These are phyloP conservation scores for Mus minutoides DNA, from an alignment of 2,797 vertebrate species.

Conservation along the genomic window DNA sequence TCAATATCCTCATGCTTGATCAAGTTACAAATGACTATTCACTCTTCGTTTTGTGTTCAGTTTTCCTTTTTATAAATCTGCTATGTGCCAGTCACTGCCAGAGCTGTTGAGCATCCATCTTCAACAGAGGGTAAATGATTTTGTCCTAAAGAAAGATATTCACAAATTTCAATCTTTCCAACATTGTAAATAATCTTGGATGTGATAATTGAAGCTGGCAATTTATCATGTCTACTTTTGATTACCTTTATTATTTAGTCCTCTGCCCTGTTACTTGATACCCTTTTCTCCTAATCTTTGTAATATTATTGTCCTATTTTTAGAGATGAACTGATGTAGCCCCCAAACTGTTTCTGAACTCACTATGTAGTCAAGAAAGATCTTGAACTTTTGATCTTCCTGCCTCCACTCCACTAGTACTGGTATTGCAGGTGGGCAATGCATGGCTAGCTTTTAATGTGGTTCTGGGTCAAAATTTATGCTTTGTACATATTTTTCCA, in stretches of 20 bases:
- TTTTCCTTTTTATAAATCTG: background rate
- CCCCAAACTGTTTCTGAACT: background rate
- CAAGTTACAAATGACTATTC: background rate
- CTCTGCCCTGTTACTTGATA: background rate
- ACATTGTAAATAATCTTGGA: background rate
- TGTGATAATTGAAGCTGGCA: background rate
- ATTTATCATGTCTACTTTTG: background rate
- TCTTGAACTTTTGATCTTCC: background rate
- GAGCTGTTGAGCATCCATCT: background rate
- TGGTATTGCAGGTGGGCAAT: background rate
- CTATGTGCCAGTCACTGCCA: background rate
- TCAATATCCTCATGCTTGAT: background rate
- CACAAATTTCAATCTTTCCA: background rate
- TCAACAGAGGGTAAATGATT: background rate
- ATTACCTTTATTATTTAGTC: background rate
- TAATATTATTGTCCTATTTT: background rate
- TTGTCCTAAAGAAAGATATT: background rate
- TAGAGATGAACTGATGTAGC: background rate
- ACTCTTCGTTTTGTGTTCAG: background rate
- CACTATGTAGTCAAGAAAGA: background rate
- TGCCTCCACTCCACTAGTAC: background rate
- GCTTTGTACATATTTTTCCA: background rate
- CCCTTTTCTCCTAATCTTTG: background rate
- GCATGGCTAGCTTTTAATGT: background rate
- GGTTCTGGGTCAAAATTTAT: background rate